Evolutionary conservation across 2,113 vertebrate genomes (phyloP), one percentile per base, ranked within the genome.

Genomic region (Galemys pyrenaicus): DNA sequence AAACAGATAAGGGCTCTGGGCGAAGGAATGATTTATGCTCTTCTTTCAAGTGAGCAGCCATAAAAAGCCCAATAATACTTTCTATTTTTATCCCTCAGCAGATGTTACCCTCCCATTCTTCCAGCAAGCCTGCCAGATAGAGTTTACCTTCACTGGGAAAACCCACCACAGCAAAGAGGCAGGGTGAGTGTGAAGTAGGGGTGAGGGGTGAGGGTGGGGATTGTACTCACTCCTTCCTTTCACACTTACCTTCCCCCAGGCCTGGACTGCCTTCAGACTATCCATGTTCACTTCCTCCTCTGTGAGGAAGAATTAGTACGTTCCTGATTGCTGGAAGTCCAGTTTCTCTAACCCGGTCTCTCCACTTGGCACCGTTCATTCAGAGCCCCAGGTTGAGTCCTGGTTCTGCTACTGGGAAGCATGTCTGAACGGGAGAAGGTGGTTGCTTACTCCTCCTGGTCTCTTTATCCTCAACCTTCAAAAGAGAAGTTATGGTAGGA

Each of bases 1-100:
- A 83, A 41, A 68, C 65, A 78, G 71, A 91, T 70, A 87, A 93
- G 78, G 92, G 93, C 93, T 97, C 58, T 92, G 94, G 93, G 97
- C 85, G 68, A 95, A 95, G 82, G 44, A 78, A 82, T 94, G 96
- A 97, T 96, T 97, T 94, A 97, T 97, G 90, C 20, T 91, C 73
- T 70, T 92, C 95, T 97, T 97, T 97, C 87, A 97, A 97, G 96
- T 97, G 65, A 96, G 60, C 94, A 96, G 87, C 74, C 92, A 92
- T 84, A 81, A 58, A 94, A 95, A 93, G 62, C 32, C 82, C 93
- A 92, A 64, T 75, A 88, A 93, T 81, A 70, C 84, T 94, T 90
- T 91, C 93, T 96, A 88, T 96, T 93, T 97, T 95, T 94, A 96
- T 67, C 83, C 62, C 37, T 95, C 78, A 28, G 73, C 96, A 97